A percentile compares a stretch with the other conserved stretches of the same genome.
Conservation (phyloP, 2,797 vertebrate species). For the Pangasius macronema region DNA sequence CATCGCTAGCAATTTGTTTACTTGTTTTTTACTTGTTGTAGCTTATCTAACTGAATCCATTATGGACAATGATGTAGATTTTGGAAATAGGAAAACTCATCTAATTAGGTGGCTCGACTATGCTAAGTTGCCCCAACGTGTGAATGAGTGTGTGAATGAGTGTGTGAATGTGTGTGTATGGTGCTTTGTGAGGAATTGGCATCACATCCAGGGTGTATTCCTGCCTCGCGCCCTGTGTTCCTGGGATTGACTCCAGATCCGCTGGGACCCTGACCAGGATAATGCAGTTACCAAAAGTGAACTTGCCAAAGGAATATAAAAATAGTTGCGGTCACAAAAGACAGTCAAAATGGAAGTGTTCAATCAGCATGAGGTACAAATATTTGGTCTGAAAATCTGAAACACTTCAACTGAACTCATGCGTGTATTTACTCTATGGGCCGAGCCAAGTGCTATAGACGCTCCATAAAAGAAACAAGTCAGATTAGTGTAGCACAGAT, state of each 20-base stretch:
- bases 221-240: not conserved
- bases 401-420: too few species aligned
- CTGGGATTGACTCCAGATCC: not conserved
- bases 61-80: not conserved
- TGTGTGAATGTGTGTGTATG: not conserved
- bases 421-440: not conserved
- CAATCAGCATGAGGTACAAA: not conserved
- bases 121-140: not conserved
- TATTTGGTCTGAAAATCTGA: not conserved
- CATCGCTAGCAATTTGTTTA: not conserved
- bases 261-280: not conserved
- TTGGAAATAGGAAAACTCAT: not conserved
- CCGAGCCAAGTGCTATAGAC: not conserved
- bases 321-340: not conserved
- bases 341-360: not conserved
- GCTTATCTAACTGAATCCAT: not conserved
- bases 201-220: not conserved
- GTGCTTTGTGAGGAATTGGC: slow-evolving; percentile 2
- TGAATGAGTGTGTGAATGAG: not conserved
- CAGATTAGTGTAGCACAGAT: not conserved
- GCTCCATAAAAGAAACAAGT: not conserved
- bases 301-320: not conserved
- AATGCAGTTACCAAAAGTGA: not conserved
- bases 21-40: not conserved
- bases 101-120: not conserved